phyloP scores from a whole-genome alignment of 2,888 invertebrate species.

The Poecilus cupreus region DNA sequence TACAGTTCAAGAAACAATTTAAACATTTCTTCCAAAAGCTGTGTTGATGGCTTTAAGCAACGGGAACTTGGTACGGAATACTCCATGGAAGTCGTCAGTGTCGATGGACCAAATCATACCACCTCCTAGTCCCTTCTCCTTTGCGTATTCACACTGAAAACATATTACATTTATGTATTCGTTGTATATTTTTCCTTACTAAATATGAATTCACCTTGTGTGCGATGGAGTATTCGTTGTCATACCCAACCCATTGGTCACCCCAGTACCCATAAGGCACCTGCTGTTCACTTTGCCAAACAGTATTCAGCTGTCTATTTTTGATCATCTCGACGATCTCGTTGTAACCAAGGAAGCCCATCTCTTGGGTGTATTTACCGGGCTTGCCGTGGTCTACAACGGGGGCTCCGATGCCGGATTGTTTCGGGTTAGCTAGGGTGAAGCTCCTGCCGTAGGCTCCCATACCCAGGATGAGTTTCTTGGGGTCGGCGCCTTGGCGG shows the following conservation, averaged over 20 bases:
- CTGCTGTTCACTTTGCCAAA: constrained; percentile 75
- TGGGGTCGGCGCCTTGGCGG: constrained; percentile 75
- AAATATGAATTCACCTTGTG: constrained; percentile 52
- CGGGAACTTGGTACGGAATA: constrained; percentile 44
- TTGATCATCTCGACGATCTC: constrained; percentile 77
- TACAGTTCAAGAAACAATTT: too few species aligned
- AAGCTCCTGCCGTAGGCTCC: constrained; percentile 84
- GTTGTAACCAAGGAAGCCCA: constrained; percentile 84
- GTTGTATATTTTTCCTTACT: not conserved
- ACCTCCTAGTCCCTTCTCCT: constrained; percentile 68
- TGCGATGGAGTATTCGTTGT: constrained; percentile 76
- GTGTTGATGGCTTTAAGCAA: constrained; percentile 40
- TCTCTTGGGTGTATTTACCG: constrained; percentile 79
- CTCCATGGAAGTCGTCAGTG: constrained; percentile 71
- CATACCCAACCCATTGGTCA: constrained; percentile 83
- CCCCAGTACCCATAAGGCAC: constrained; percentile 79
- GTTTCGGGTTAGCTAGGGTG: constrained; percentile 73
- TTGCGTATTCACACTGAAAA: constrained; percentile 65
- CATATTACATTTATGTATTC: not conserved
- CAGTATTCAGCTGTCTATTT: constrained; percentile 75
- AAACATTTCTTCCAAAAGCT: constrained; percentile 1
- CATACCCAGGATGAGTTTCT: constrained; percentile 82
- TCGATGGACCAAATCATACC: constrained; percentile 73
- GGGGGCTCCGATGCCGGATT: constrained; percentile 75
- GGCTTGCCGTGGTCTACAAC: constrained; percentile 76